A percentile compares a stretch with the other conserved stretches of the same genome.
phyloP scores from a whole-genome alignment of 2,113 vertebrate species.

The Hippotragus niger region DNA sequence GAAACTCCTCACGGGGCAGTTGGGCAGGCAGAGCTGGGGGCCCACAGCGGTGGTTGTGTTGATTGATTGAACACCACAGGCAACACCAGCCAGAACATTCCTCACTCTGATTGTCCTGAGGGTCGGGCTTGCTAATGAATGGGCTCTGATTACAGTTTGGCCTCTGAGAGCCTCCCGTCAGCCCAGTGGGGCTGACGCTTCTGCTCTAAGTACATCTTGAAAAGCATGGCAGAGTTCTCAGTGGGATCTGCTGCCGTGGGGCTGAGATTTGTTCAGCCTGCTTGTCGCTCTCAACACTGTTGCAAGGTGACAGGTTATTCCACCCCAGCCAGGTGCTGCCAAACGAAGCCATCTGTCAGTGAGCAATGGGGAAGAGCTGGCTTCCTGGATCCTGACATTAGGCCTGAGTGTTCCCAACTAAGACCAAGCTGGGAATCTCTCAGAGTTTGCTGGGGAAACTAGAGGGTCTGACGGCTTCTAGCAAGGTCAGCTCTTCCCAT shows the following conservation, averaged over 20 bases:
- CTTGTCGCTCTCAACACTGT: not conserved
- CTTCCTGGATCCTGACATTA: not conserved
- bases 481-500: not conserved
- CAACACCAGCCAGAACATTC: not conserved
- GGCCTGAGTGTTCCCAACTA: not conserved
- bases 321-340: not conserved
- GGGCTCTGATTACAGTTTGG: not conserved
- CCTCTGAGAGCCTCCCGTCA: not conserved
- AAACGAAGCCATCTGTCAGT: not conserved
- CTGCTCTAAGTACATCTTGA: not conserved
- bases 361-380: not conserved
- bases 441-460: not conserved
- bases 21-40: slow-evolving; percentile 29
- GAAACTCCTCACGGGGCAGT: not conserved
- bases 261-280: not conserved
- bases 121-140: not conserved
- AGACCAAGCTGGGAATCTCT: not conserved
- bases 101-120: not conserved
- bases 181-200: not conserved
- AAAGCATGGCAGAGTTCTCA: not conserved
- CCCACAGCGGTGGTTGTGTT: not conserved
- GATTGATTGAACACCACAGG: slow-evolving; percentile 49
- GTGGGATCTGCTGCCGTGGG: not conserved
- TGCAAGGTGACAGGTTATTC: not conserved
- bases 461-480: not conserved